Conservation (phyloP, 2,888 invertebrate genomes). For the Antitype chi region DNA sequence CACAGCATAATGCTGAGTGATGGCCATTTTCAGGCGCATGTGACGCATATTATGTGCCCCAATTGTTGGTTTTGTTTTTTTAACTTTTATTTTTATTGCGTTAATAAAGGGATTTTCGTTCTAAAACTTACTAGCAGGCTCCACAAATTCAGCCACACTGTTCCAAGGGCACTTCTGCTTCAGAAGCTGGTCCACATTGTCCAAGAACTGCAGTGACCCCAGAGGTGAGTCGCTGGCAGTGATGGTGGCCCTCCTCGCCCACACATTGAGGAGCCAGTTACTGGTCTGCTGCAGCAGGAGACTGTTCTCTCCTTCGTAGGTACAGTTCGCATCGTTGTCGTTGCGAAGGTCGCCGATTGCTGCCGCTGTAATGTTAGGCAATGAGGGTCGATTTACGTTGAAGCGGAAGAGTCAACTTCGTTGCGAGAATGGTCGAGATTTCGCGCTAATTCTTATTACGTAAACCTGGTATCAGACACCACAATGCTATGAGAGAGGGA, state of each 20-base stretch:
- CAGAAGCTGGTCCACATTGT: slow-evolving; percentile 89
- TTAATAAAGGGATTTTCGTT: too few species aligned
- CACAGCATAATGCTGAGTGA: too few species aligned
- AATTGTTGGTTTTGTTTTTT: too few species aligned
- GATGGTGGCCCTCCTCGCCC: slow-evolving; percentile 84
- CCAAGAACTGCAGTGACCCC: slow-evolving; percentile 92
- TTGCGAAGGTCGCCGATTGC: slow-evolving; percentile 94
- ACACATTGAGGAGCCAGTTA: slow-evolving; percentile 94
- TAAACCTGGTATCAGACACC: too few species aligned
- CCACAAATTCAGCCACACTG: slow-evolving; percentile 86
- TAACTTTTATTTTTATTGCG: too few species aligned
- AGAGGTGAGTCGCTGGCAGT: slow-evolving; percentile 91
- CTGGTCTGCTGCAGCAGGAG: slow-evolving; percentile 96
- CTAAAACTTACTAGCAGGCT: slow-evolving; percentile 87
- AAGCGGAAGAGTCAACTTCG: too few species aligned
- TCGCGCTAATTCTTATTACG: too few species aligned
- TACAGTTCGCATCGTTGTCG: slow-evolving; percentile 96
- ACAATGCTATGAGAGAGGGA: too few species aligned
- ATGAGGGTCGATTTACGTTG: too few species aligned
- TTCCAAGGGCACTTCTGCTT: slow-evolving; percentile 87
- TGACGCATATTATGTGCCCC: too few species aligned
- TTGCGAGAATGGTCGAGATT: too few species aligned
- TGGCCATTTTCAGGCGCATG: too few species aligned
- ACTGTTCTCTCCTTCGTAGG: slow-evolving; percentile 98
- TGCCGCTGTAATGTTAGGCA: slow-evolving; percentile 87